A percentile compares a stretch with the other conserved stretches of the same genome.
Evolutionary conservation across 2,888 invertebrate species (phyloP).

Genomic region (Drosophila eohydei): DNA sequence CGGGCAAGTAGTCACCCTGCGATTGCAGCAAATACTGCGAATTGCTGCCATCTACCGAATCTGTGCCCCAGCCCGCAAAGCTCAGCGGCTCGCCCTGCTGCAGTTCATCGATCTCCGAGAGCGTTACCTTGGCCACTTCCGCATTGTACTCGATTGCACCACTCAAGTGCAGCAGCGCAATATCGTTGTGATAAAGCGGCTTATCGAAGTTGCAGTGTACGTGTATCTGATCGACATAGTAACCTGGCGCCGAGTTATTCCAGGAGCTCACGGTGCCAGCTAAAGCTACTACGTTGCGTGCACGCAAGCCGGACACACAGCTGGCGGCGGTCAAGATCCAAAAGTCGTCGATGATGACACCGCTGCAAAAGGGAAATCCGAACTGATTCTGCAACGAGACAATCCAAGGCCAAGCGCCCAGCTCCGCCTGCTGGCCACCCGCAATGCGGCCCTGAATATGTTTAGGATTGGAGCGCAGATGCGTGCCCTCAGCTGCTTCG

Average conservation of each 20-base stretch:
- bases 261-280: slow-evolving; percentile 70
- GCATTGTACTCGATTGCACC: slow-evolving; percentile 85
- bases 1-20: slow-evolving; percentile 86
- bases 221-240: slow-evolving; percentile 50
- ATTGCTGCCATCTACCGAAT: slow-evolving; percentile 80
- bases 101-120: slow-evolving; percentile 83
- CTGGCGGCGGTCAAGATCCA: slow-evolving; percentile 81
- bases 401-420: slow-evolving; percentile 75
- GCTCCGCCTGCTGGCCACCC: slow-evolving; percentile 57
- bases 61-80: slow-evolving; percentile 88
- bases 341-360: slow-evolving; percentile 61
- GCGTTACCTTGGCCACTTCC: slow-evolving; percentile 86
- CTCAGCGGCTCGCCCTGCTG: slow-evolving; percentile 85
- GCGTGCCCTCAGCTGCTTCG: slow-evolving; percentile 12
- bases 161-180: slow-evolving; percentile 88
- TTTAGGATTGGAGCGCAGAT: not conserved
- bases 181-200: slow-evolving; percentile 86
- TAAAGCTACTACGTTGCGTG: slow-evolving; percentile 50
- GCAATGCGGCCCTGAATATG: slow-evolving; percentile 53
- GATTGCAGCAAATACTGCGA: slow-evolving; percentile 86
- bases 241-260: slow-evolving; percentile 38
- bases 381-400: slow-evolving; percentile 70
- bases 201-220: slow-evolving; percentile 73
- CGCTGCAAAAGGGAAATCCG: slow-evolving; percentile 75
- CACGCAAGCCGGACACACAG: slow-evolving; percentile 66